phyloP scores from a whole-genome alignment of 2,888 invertebrate species.

The Seira sanloemensis region DNA sequence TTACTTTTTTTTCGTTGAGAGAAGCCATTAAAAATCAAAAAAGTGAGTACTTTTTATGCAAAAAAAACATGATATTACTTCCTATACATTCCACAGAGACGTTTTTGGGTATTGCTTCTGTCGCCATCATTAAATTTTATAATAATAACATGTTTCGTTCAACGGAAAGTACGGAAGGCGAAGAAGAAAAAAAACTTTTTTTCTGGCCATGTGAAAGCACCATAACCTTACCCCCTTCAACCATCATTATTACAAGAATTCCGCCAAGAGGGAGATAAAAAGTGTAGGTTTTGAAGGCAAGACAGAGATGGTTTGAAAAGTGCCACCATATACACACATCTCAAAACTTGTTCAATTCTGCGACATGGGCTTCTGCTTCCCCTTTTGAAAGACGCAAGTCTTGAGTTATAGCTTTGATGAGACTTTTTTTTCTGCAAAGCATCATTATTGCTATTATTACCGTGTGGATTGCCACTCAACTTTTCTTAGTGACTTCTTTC shows the following conservation, averaged over 20 bases:
- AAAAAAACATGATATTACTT: not conserved
- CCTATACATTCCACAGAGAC: not conserved
- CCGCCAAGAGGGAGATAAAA: constrained; percentile 1
- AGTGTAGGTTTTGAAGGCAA: not conserved
- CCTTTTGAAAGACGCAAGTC: not conserved
- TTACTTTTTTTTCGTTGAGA: not conserved
- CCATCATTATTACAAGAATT: not conserved
- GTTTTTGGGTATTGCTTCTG: not conserved
- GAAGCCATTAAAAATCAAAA: not conserved
- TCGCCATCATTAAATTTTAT: constrained; percentile 1
- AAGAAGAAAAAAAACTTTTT: not conserved
- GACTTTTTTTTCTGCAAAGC: too few species aligned
- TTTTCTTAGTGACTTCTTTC: too few species aligned
- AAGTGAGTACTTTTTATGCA: not conserved
- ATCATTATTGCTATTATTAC: not conserved
- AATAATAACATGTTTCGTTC: not conserved
- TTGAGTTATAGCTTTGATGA: constrained; percentile 9
- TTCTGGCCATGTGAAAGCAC: not conserved
- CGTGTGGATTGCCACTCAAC: not conserved
- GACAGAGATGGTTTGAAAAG: not conserved
- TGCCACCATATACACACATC: not conserved
- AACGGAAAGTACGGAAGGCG: not conserved
- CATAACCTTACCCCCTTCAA: not conserved
- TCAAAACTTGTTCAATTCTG: not conserved
- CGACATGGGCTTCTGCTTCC: not conserved